phyloP scores from a whole-genome alignment of 2,888 invertebrate genomes.

The Carpatolechia fugitivella region DNA sequence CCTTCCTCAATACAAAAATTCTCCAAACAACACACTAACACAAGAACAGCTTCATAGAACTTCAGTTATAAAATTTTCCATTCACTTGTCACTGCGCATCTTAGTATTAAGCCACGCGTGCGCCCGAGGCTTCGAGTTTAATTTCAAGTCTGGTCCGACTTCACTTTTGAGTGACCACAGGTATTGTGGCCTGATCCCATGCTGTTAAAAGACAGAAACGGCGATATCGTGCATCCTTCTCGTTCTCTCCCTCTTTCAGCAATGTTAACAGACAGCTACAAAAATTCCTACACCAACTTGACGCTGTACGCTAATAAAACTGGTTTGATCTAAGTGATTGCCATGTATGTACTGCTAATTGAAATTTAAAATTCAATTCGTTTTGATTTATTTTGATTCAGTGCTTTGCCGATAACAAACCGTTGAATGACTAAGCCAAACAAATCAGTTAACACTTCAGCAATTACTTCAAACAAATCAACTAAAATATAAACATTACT shows the following conservation, averaged over 20 bases:
- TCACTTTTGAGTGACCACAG: not conserved
- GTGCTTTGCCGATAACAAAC: too few relatives aligned
- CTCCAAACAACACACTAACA: not conserved
- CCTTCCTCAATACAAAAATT: not conserved
- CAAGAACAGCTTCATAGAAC: not conserved
- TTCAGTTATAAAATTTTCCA: not conserved
- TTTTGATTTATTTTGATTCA: too few relatives aligned
- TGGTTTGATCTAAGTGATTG: not conserved
- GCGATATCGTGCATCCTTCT: not conserved
- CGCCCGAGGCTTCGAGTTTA: not conserved
- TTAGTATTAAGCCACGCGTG: not conserved
- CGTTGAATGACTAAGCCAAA: too few relatives aligned
- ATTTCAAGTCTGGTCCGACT: constrained; percentile 1
- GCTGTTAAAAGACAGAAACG: not conserved
- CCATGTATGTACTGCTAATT: too few relatives aligned
- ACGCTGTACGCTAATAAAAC: not conserved
- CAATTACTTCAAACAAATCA: too few relatives aligned
- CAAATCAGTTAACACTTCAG: too few relatives aligned
- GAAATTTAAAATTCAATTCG: too few relatives aligned
- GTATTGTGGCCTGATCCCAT: constrained; percentile 1
- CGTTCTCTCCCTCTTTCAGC: constrained; percentile 3
- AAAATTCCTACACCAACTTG: not conserved
- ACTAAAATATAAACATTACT: too few relatives aligned
- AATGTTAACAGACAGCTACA: not conserved
- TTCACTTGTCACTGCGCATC: not conserved